Evolutionary conservation across 1,140 invertebrate genomes (phyloP), one percentile per base, ranked within the genome.

Genomic region (Pomacea maculata): DNA sequence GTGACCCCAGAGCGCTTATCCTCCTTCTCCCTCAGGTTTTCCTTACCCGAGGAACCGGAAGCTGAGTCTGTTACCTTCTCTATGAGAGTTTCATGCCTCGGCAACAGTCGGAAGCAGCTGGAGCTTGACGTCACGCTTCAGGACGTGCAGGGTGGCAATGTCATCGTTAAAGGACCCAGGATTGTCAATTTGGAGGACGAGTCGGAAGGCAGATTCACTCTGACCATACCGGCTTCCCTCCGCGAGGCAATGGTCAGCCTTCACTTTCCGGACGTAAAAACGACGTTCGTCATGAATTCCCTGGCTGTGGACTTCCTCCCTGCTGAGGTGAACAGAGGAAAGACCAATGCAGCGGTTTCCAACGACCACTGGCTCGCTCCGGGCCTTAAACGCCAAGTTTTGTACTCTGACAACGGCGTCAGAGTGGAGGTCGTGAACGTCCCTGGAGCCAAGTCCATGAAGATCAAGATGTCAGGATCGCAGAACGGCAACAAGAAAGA

Each of bases 391-490:
- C 45, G 54, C 6, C 19, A 57, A 17, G 73, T 75, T 21, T 11
- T 75, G 54, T 57, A 12, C 73, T 5, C 17, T 8, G n/a, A 11
- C 17, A 21, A 75, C 17, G 55, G 25, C 45, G 34, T 57, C 8
- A n/a, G 34, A 52, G 73, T 75, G 73, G 73, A 75, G 73, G 73
- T n/a, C 7, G 73, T 75, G 12, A 75, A 14, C 8, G 14, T n/a
- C 1, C 73, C 73, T n/a, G 73, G 73, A 57, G 52, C 52, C 29
- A 75, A 75, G n/a, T 15, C 45, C 11, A 75, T 75, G 73, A 75
- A 57, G 73, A 55, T 75, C 45, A 75, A 54, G 55, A 75, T 55
- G 52, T 14, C 57, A 9, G 15, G 15, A 11, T 34, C 71, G 15
- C 71, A 72, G 71, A 54, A 75, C 3, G 73, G 73, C 73, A 57